Evolutionary conservation across 2,888 invertebrate species (phyloP), one percentile per base, ranked within the genome.

Genomic region (Parnassius smintheus): DNA sequence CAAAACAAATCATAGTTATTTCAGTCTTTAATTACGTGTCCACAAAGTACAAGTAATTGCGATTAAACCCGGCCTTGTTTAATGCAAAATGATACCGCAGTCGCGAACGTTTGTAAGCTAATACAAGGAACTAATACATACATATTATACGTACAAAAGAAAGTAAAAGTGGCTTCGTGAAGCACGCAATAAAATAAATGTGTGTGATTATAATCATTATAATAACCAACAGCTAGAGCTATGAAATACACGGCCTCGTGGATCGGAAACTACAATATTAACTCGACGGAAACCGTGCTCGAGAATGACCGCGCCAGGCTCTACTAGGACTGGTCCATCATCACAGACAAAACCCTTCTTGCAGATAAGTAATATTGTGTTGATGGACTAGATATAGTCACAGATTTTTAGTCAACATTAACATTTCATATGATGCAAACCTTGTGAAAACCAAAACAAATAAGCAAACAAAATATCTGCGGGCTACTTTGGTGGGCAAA

Each of bases 101-200:
- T 72, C 69, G 73, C 78, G 77, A 77, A 80, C 77, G 71, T 75
- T 68, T 70, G 62, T 44, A 53, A 13, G 8, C 52, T 67, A 68
- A 72, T 73, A 81, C 71, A 75, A 82, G 86, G 83, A 88, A 86
- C 75, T 75, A 64, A 68, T 72, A 70, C 76, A 68, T 72, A 70
- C 76, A 74, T 75, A 74, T 76, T 75, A 74, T 76, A 77, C 76
- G 69, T 77, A 75, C 77, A 77, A 75, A 80, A 71, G 82, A 89
- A 90, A 88, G 89, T 88, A 86, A 88, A 83, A 86, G 83, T 75
- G 69, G 70, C 76, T 76, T 68, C 74, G 77, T 77, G 76, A 73
- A 76, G 78, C 44, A 62, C 76, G 75, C 55, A 63, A 56, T 18
- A 49, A 41, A 58, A 46, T 46, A 45, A 8, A 45, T 46, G 7